phyloP scores from a whole-genome alignment of 2,888 invertebrate genomes.

The Hyposoter dolosus region DNA sequence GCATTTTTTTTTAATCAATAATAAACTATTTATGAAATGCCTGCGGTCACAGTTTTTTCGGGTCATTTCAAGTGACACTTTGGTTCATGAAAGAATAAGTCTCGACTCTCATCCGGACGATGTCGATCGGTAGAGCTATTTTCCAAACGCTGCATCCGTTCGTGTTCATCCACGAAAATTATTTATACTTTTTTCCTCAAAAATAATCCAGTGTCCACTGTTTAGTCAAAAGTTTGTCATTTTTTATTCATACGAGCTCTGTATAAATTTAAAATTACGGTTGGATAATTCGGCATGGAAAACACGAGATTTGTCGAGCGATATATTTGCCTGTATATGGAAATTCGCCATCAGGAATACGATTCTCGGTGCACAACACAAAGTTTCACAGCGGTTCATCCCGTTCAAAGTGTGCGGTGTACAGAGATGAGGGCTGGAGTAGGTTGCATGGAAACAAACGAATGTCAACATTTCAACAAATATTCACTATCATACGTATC shows the following conservation, averaged over 20 bases:
- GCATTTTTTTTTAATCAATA: background rate
- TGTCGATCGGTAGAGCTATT: background rate
- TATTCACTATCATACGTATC: slow-evolving; percentile 54
- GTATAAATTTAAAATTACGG: slow-evolving; percentile 11
- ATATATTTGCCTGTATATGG: slow-evolving; percentile 36
- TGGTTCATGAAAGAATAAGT: background rate
- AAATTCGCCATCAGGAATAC: slow-evolving; percentile 41
- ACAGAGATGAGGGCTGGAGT: slow-evolving; percentile 36
- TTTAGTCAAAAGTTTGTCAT: background rate
- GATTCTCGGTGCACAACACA: slow-evolving; percentile 20
- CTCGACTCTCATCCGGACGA: background rate
- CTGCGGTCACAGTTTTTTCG: background rate
- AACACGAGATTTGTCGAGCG: background rate
- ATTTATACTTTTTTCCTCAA: background rate
- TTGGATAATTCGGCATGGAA: slow-evolving; percentile 32
- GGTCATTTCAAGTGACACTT: background rate
- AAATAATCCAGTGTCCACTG: background rate
- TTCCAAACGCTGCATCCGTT: background rate
- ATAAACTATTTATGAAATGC: background rate
- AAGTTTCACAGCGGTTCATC: slow-evolving; percentile 62
- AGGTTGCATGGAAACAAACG: slow-evolving; percentile 52
- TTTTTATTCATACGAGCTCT: background rate
- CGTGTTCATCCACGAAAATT: background rate
- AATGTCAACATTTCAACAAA: slow-evolving; percentile 67
- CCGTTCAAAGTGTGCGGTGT: slow-evolving; percentile 55